A percentile compares a stretch with the other conserved stretches of the same genome.
Conservation (phyloP, 53 echinoderm and acorn worm genomes). For the Mesocentrotus franciscanus region DNA sequence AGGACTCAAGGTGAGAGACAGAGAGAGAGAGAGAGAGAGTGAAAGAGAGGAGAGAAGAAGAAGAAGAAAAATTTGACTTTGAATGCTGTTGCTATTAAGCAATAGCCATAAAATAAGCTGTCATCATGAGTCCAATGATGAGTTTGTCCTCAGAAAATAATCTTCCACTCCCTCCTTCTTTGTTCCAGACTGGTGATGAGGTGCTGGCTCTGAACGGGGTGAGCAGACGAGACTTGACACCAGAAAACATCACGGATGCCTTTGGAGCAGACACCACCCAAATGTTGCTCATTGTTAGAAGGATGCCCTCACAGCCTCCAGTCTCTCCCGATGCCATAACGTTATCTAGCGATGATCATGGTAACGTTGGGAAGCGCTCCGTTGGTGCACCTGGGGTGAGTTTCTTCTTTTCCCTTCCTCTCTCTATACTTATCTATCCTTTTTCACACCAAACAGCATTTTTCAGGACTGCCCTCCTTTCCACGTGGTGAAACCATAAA, state of each 20-base stretch:
- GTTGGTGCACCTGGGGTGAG: conserved; percentile 40
- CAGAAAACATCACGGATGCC: conserved; percentile 38
- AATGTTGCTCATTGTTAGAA: conserved; percentile 23
- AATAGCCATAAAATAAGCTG: too few species aligned
- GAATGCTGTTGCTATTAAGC: background rate
- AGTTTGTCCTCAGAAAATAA: background rate
- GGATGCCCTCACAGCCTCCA: background rate
- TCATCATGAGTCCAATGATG: too few species aligned
- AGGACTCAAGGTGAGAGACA: background rate
- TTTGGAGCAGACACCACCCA: conserved; percentile 4
- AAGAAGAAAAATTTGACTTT: background rate
- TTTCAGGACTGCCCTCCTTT: too few species aligned
- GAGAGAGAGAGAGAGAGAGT: background rate
- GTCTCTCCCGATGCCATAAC: background rate
- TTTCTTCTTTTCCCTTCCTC: background rate
- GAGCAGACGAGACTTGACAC: conserved; percentile 38
- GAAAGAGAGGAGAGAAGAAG: background rate
- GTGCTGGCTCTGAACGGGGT: conserved; percentile 43
- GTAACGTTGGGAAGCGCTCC: background rate
- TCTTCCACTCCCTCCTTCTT: background rate
- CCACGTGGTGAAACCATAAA: too few species aligned
- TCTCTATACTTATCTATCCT: background rate
- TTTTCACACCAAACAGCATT: background rate
- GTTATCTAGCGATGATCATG: background rate
- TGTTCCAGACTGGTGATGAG: conserved; percentile 27